These are phyloP conservation scores for honey bee (Apis mellifera) DNA, from an alignment of 1,140 invertebrate genomes.

Conservation along the genomic window DNA sequence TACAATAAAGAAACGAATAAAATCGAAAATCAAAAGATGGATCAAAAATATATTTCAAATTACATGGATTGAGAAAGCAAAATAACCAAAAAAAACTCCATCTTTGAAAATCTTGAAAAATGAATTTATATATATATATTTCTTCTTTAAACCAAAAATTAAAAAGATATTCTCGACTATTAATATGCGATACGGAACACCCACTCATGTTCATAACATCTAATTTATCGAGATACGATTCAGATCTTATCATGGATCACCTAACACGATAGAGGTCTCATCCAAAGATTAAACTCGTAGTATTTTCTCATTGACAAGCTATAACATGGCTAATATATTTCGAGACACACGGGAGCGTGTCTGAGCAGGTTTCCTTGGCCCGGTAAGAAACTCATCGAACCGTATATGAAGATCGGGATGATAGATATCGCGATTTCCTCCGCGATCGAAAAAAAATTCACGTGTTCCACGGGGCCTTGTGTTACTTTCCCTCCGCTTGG, in stretches of 20 bases:
- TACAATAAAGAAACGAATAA: no score
- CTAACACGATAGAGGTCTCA: constrained; percentile 11
- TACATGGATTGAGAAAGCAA: no score
- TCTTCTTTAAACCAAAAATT: no score
- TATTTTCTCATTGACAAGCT: constrained; percentile 47
- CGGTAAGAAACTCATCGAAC: constrained; percentile 39
- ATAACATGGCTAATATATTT: constrained; percentile 54
- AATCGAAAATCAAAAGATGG: no score
- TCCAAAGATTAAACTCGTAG: constrained; percentile 31
- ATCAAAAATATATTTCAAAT: no score
- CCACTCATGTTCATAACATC: neutral
- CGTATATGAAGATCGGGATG: constrained; percentile 43
- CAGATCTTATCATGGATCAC: constrained; percentile 4
- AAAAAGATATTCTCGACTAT: neutral
- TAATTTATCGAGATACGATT: constrained; percentile 7
- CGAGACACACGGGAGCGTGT: constrained; percentile 42
- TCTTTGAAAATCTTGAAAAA: no score
- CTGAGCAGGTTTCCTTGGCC: constrained; percentile 54
- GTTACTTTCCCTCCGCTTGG: constrained; percentile 1
- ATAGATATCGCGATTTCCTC: constrained; percentile 52
- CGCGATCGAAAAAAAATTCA: neutral
- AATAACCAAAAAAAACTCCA: neutral
- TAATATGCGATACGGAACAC: neutral
- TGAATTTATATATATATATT: no score
- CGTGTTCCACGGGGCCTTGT: neutral